phyloP scores from a whole-genome alignment of 1,140 invertebrate genomes.

The Globodera ellingtonae region DNA sequence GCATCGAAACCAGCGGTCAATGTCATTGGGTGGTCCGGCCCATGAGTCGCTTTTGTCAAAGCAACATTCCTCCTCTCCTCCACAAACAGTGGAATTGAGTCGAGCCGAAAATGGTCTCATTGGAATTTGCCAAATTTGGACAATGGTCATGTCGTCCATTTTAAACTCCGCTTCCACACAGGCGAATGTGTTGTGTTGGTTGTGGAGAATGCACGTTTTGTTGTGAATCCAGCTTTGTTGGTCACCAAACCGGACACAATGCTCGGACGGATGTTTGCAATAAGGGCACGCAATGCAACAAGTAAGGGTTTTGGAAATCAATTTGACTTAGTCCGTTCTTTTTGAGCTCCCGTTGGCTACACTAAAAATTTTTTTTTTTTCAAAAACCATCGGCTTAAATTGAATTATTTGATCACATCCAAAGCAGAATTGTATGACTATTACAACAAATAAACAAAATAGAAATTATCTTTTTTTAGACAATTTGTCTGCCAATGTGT shows the following conservation, averaged over 20 bases:
- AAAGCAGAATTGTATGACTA: no score
- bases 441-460: no score
- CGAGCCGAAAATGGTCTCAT: constrained; percentile 54
- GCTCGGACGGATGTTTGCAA: constrained; percentile 62
- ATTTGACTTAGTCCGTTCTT: no score
- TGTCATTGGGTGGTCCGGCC: constrained; percentile 62
- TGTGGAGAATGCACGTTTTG: constrained; percentile 62
- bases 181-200: constrained; percentile 58
- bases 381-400: no score
- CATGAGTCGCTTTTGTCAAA: constrained; percentile 59
- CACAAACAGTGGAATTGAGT: constrained; percentile 60
- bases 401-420: no score
- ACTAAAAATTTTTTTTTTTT: neutral
- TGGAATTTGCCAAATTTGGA: constrained; percentile 28
- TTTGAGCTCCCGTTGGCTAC: neutral
- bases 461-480: neutral
- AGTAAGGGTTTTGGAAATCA: neutral
- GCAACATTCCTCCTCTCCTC: constrained; percentile 45
- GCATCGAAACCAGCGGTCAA: constrained; percentile 59
- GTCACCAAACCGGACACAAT: constrained; percentile 63
- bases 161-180: constrained; percentile 27
- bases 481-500: no score
- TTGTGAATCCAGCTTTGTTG: constrained; percentile 59
- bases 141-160: constrained; percentile 7
- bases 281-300: constrained; percentile 35